Percentiles rank a stretch among this genome's conserved stretches.
These are phyloP conservation scores for Xenus cinereus DNA, from an alignment of 2,113 vertebrate species.

Conservation along the genomic window DNA sequence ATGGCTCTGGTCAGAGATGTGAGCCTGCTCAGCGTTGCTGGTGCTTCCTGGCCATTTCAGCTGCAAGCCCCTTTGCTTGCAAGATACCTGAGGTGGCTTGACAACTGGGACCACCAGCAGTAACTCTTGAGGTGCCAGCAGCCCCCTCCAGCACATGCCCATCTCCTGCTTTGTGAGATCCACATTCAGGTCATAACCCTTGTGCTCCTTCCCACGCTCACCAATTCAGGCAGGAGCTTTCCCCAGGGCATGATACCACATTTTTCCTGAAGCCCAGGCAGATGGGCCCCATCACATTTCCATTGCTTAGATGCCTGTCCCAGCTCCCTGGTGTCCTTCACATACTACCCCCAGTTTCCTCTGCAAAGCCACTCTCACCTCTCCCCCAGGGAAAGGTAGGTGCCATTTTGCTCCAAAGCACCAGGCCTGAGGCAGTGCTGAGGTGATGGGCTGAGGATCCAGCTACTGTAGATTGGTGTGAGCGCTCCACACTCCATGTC, in stretches of 20 bases:
- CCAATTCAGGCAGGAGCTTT: background rate
- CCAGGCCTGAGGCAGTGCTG: background rate
- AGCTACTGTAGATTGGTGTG: background rate
- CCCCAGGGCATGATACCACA: background rate
- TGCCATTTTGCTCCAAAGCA: background rate
- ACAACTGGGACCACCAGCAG: background rate
- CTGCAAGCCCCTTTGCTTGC: background rate
- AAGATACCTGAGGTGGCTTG: background rate
- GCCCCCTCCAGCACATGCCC: background rate
- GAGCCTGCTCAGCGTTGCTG: fast-evolving
- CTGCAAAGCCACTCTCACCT: background rate
- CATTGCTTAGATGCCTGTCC: background rate
- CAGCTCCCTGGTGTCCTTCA: background rate
- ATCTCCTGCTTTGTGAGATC: background rate
- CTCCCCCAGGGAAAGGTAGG: background rate
- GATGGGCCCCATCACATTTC: background rate
- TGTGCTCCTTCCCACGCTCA: background rate
- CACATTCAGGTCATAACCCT: background rate
- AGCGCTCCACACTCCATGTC: background rate
- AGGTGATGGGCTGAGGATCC: background rate
- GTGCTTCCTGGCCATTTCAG: background rate
- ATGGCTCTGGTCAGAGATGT: background rate
- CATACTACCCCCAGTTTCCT: background rate
- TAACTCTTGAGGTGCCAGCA: background rate
- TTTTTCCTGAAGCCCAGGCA: background rate